Conservation (phyloP, 1,140 invertebrate species). For the Drosophila sechellia region DNA sequence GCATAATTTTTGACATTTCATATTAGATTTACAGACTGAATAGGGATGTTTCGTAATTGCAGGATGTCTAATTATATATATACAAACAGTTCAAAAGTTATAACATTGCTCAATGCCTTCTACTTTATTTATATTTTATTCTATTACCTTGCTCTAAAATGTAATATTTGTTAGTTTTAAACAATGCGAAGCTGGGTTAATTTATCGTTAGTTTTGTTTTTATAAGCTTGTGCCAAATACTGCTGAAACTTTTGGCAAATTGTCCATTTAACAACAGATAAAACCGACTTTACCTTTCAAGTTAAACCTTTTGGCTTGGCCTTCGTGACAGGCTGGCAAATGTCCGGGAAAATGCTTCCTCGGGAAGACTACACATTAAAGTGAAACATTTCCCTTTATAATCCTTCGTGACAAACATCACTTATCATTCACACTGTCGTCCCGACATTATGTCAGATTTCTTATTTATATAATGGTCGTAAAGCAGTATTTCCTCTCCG, state of each 20-base stretch:
- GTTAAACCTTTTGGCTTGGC: conserved; percentile 34
- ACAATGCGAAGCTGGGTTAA: too few species aligned
- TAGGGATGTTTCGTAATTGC: not conserved
- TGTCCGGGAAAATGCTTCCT: conserved; percentile 9
- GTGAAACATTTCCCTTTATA: conserved; percentile 41
- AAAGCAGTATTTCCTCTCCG: conserved; percentile 41
- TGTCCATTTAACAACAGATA: conserved; percentile 38
- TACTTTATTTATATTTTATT: too few species aligned
- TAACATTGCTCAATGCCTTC: too few species aligned
- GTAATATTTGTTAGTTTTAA: not conserved
- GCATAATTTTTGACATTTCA: not conserved
- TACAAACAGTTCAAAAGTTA: too few species aligned
- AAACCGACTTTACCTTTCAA: conserved; percentile 32
- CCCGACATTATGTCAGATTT: conserved; percentile 53
- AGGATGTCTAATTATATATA: not conserved
- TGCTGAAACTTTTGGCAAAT: conserved; percentile 18
- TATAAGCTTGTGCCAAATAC: conserved; percentile 8
- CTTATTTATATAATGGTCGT: conserved; percentile 55
- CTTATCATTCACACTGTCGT: conserved; percentile 53
- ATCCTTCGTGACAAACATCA: conserved; percentile 52
- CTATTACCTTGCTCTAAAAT: too few species aligned
- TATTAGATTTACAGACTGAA: not conserved
- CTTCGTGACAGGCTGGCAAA: conserved; percentile 44
- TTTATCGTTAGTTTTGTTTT: not conserved
- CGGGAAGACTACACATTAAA: conserved; percentile 21